Evolutionary conservation across 2,113 vertebrate genomes (phyloP), one percentile per base, ranked within the genome.

Genomic region (Cheirogaleus medius): DNA sequence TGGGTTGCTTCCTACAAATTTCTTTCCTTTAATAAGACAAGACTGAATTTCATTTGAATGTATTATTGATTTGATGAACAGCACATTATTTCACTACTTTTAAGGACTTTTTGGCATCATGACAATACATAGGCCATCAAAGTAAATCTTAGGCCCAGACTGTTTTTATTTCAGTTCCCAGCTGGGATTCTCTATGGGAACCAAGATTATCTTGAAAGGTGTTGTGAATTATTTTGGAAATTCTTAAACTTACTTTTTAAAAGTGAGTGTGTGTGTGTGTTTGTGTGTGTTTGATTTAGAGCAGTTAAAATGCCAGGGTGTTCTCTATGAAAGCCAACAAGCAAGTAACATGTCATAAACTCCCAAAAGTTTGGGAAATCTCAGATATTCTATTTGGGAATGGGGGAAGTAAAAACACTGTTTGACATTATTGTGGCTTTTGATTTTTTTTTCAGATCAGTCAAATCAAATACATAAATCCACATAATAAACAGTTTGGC

Each of bases 11-110:
- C 90, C 74, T 96, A 77, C 86, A 94, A 64, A 95, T 42, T 32
- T 64, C 91, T 95, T 78, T 90, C 81, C 94, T 97, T 96, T 98
- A 66, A 73, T 63, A 60, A 96, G 49, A 60, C 21, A 69, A 58
- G 84, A 58, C 32, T 52, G 58, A 52, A 56, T 83, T 87, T 74
- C 27, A 49, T 71, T 84, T 63, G 52, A 37, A 9, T 42, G 27
- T 5, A 32, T 63, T 92, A 76, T 42, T 69, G 81, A 76, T 49
- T 77, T n/a, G n/a, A 39, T 71, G 63, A 87, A 87, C 18, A 58
- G 92, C 25, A 77, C 0, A 56, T 58, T 18, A 54, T 64, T 83
- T 95, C 58, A 54, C 1, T 6, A 44, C 44, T 32, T 23, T 58
- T 29, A 73, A 15, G 29, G 32, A 15, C 13, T 74, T 87, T 80